Evolutionary conservation across 2,797 vertebrate genomes (phyloP).

Genomic region (Danio jaintianensis): DNA sequence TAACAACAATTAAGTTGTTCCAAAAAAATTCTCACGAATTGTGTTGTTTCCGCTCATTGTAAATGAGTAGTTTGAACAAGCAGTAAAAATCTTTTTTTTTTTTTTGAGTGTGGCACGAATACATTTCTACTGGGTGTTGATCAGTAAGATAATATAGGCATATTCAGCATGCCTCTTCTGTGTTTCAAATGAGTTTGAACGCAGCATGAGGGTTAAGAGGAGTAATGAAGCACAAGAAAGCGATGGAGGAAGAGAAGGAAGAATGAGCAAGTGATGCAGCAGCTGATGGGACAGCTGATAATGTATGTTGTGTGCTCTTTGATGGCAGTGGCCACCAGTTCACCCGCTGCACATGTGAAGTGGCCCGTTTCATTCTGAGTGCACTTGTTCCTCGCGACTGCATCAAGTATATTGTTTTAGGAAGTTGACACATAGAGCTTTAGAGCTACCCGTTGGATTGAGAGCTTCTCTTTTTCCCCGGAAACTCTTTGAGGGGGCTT

Average conservation of each 20-base stretch:
- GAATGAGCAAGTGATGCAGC: conserved; percentile 51
- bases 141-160: no score
- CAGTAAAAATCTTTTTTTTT: no score
- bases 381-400: conserved; percentile 57
- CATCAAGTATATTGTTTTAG: conserved; percentile 53
- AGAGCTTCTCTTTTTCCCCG: conserved; percentile 23
- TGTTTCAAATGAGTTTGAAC: not conserved
- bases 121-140: no score
- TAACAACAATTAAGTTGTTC: no score
- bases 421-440: conserved; percentile 55
- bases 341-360: conserved; percentile 56
- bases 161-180: no score
- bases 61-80: no score
- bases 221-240: conserved; percentile 51
- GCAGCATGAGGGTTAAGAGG: conserved; percentile 17
- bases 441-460: conserved; percentile 27
- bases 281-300: conserved; percentile 60
- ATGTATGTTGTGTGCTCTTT: conserved; percentile 46
- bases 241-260: conserved; percentile 47
- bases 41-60: no score
- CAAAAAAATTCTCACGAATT: no score
- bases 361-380: conserved; percentile 59
- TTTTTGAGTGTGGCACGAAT: no score
- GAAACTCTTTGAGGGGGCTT: conserved; percentile 49
- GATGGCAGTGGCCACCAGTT: conserved; percentile 62